Percentiles rank a stretch among this genome's conserved stretches.
phyloP scores from a whole-genome alignment of 2,888 invertebrate genomes.

The Callosobruchus maculatus region DNA sequence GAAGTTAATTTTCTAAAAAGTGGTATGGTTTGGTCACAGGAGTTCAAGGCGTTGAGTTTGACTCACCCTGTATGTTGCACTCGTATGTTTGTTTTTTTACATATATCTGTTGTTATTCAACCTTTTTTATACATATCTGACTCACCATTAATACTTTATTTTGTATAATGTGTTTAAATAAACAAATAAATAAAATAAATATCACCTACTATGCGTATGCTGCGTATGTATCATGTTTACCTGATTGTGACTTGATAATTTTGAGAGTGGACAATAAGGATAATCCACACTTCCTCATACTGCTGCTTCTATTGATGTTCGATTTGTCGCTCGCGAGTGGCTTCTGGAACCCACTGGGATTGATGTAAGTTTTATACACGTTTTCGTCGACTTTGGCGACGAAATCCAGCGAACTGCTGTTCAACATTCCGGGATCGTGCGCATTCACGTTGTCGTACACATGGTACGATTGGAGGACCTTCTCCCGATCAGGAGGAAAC shows the following conservation, averaged over 20 bases:
- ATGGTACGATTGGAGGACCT: constrained; percentile 17
- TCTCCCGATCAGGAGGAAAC: constrained; percentile 3
- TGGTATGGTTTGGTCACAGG: no score
- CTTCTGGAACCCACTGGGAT: constrained; percentile 22
- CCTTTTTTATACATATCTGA: no score
- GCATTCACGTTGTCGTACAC: constrained; percentile 15
- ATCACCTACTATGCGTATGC: no score
- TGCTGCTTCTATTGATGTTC: background rate
- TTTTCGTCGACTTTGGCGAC: constrained; percentile 18
- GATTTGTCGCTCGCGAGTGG: background rate
- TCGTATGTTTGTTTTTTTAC: no score
- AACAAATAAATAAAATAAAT: no score
- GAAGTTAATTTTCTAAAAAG: no score
- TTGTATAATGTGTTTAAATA: no score
- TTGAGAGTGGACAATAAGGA: background rate
- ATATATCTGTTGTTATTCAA: no score
- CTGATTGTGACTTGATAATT: background rate
- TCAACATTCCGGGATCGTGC: constrained; percentile 19
- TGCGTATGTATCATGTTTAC: no score
- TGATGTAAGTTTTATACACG: constrained; percentile 31
- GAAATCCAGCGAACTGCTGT: constrained; percentile 4
- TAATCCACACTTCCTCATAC: background rate
- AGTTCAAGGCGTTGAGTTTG: no score
- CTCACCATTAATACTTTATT: no score
- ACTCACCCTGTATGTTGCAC: no score